Percentiles rank a stretch among this genome's conserved stretches.
phyloP scores from a whole-genome alignment of 1,140 invertebrate species.

The Scaptodrosophila lebanonensis region DNA sequence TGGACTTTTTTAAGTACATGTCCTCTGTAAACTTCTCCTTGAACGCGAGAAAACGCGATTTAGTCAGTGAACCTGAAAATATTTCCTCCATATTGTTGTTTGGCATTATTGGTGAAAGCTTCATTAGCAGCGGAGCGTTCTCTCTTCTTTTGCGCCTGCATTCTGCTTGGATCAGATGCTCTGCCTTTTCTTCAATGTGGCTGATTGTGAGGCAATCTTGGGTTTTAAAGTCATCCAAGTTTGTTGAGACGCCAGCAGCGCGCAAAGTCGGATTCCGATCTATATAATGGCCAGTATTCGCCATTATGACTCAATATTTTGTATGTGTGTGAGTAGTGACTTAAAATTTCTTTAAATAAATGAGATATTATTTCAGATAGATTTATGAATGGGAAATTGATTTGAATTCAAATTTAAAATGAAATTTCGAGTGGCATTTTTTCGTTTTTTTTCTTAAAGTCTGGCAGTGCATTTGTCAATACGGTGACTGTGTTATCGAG shows the following conservation, averaged over 20 bases:
- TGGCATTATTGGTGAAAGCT: conserved; percentile 18
- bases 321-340: not conserved
- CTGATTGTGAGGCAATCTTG: conserved; percentile 14
- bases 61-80: conserved; percentile 38
- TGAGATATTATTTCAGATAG: not conserved
- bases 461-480: too few relatives aligned
- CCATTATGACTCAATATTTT: conserved; percentile 11
- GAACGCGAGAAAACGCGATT: conserved; percentile 55
- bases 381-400: too few relatives aligned
- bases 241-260: conserved; percentile 24
- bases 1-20: conserved; percentile 44
- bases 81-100: conserved; percentile 26
- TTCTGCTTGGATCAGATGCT: conserved; percentile 22
- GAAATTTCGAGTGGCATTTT: too few relatives aligned
- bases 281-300: conserved; percentile 24
- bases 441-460: too few relatives aligned
- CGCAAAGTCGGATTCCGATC: conserved; percentile 36
- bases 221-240: not conserved
- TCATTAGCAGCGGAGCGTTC: not conserved
- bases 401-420: not conserved
- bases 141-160: conserved; percentile 12
- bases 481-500: too few relatives aligned
- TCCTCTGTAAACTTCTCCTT: conserved; percentile 64
- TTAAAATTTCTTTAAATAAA: conserved; percentile 7
- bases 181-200: conserved; percentile 43